Percentiles rank a stretch among this genome's conserved stretches.
Evolutionary conservation across 2,888 invertebrate genomes (phyloP).

Genomic region (Chalcis sispes): DNA sequence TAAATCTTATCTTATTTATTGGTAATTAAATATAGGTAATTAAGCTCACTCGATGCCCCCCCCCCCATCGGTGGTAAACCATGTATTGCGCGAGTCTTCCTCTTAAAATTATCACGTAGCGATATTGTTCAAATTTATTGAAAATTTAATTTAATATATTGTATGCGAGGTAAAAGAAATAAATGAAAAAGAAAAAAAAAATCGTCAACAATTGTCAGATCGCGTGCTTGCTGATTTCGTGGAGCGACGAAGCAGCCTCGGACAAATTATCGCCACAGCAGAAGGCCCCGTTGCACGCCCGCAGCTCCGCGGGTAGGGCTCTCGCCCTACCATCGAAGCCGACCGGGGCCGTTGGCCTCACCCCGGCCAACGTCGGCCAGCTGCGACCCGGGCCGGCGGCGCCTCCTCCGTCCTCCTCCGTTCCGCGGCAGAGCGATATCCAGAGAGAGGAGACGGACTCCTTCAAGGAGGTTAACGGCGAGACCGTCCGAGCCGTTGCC

Average conservation of each 20-base stretch:
- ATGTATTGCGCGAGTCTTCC: too few species aligned
- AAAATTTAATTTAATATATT: too few species aligned
- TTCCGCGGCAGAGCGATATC: constrained; percentile 63
- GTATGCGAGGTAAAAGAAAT: background rate
- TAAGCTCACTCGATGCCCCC: too few species aligned
- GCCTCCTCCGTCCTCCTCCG: constrained; percentile 18
- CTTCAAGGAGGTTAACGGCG: constrained; percentile 68
- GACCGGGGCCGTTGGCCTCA: constrained; percentile 38
- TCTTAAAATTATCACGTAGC: too few species aligned
- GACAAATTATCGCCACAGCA: constrained; percentile 67
- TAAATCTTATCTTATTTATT: too few species aligned
- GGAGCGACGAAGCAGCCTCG: constrained; percentile 42
- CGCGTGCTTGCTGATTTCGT: background rate
- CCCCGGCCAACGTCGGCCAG: constrained; percentile 50
- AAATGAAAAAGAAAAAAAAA: too few species aligned
- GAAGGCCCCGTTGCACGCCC: constrained; percentile 70
- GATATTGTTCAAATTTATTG: too few species aligned
- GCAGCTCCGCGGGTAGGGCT: constrained; percentile 68
- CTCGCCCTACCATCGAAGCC: constrained; percentile 68
- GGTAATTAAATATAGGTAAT: too few species aligned
- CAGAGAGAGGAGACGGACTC: constrained; percentile 67
- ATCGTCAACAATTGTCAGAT: too few species aligned
- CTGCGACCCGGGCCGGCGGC: constrained; percentile 38
- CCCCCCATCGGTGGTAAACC: too few species aligned
- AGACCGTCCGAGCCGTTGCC: constrained; percentile 68